Evolutionary conservation across 2,888 invertebrate genomes (phyloP).

Genomic region (Habrosyne pyritoides): DNA sequence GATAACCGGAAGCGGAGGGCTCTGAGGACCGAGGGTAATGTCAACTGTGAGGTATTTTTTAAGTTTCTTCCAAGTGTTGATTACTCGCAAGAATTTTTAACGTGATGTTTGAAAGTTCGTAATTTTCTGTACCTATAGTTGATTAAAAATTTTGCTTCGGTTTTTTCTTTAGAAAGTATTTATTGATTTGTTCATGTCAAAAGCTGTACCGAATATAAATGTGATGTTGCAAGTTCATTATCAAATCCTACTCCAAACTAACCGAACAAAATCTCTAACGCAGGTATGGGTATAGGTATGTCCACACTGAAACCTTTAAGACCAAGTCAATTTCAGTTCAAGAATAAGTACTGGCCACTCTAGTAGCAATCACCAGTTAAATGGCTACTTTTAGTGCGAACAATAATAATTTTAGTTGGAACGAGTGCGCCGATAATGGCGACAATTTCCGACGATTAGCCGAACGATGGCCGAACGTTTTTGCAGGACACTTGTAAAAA

Average conservation of each 20-base stretch:
- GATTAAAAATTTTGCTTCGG: neutral
- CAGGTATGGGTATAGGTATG: too few species aligned
- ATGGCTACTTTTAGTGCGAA: constrained; percentile 80
- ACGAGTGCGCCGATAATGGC: constrained; percentile 79
- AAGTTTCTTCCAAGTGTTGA: constrained; percentile 74
- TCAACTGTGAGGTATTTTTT: constrained; percentile 77
- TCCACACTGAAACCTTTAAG: constrained; percentile 9
- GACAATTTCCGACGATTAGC: constrained; percentile 82
- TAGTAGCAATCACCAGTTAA: constrained; percentile 64
- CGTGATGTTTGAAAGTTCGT: neutral
- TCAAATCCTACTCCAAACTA: too few species aligned
- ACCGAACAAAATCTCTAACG: too few species aligned
- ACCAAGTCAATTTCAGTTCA: constrained; percentile 28
- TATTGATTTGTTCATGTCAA: too few species aligned
- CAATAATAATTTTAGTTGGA: constrained; percentile 82
- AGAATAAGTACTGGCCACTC: constrained; percentile 35
- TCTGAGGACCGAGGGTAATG: constrained; percentile 79
- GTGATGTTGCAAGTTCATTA: too few species aligned
- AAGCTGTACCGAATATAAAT: too few species aligned
- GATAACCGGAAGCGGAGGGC: constrained; percentile 83
- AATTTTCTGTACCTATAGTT: neutral
- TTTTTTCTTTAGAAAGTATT: too few species aligned
- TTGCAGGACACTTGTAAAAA: constrained; percentile 74
- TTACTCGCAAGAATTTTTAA: constrained; percentile 51
- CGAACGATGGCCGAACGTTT: constrained; percentile 59